Conservation (phyloP, 2,797 vertebrate species). For the Prunella strophiata region DNA sequence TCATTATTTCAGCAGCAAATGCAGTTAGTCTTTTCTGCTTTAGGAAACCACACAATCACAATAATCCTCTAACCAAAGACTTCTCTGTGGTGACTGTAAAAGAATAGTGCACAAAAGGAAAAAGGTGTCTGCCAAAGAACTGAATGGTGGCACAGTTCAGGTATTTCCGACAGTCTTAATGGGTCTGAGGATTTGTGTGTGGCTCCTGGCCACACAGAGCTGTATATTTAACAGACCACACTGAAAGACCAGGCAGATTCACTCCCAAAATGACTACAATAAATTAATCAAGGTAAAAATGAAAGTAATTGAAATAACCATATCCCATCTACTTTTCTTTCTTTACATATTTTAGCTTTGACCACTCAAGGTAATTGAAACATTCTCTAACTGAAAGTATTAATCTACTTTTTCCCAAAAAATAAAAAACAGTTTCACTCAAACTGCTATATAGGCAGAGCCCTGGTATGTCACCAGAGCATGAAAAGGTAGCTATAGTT, state of each 20-base stretch:
- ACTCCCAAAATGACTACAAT: neutral
- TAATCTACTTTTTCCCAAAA: neutral
- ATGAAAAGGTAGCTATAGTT: neutral
- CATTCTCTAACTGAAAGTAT: neutral
- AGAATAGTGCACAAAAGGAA: neutral
- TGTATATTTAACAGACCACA: neutral
- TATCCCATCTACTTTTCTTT: neutral
- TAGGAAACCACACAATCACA: neutral
- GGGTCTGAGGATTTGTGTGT: neutral
- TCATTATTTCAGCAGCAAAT: neutral
- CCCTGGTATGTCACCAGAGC: neutral
- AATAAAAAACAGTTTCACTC: neutral
- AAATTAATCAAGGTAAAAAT: neutral
- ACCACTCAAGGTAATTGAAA: neutral
- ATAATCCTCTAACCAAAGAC: neutral
- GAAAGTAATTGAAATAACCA: neutral
- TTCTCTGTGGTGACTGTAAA: neutral
- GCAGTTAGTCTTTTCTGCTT: neutral
- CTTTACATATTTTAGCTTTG: neutral
- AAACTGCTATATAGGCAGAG: neutral
- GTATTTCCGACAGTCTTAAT: neutral
- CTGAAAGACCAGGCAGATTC: neutral
- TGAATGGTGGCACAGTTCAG: neutral
- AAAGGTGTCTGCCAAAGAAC: neutral
- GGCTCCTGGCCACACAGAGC: neutral